Evolutionary conservation across 2,797 vertebrate species (phyloP).

Genomic region (Sebastes hopkinsi): DNA sequence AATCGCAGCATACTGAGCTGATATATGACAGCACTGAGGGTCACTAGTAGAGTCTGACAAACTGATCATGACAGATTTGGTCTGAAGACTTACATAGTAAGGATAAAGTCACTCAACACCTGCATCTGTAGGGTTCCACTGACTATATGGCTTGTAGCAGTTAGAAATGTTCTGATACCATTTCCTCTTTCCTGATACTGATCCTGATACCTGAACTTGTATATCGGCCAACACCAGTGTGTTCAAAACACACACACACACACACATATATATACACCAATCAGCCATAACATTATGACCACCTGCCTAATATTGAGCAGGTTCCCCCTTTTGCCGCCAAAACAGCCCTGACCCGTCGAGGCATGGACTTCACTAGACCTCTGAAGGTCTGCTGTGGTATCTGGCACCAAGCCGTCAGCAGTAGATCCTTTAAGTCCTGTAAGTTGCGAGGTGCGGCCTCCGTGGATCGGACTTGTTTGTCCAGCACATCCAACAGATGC

Average conservation of each 20-base stretch:
- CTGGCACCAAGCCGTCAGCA: too few species aligned
- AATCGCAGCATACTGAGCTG: not conserved
- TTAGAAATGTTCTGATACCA: not conserved
- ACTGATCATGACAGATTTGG: not conserved
- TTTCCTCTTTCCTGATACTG: not conserved
- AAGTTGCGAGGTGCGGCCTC: too few species aligned
- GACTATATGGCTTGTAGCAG: not conserved
- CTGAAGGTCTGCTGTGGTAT: too few species aligned
- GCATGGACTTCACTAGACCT: too few species aligned
- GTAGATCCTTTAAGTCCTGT: too few species aligned
- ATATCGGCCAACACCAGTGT: not conserved
- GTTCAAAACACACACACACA: not conserved
- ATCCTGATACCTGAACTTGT: not conserved
- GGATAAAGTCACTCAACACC: not conserved
- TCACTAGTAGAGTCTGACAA: constrained; percentile 1
- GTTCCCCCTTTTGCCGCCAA: too few species aligned
- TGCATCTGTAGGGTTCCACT: not conserved
- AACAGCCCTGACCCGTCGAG: too few species aligned
- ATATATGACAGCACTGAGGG: constrained; percentile 1
- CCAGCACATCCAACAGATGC: too few species aligned
- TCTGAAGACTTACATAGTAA: not conserved
- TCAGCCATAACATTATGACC: too few species aligned
- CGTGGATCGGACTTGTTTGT: too few species aligned
- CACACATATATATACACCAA: too few species aligned
- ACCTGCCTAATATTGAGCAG: too few species aligned